Percentiles rank a stretch among this genome's conserved stretches.
Evolutionary conservation across 2,888 invertebrate genomes (phyloP).

Genomic region (Eupithecia subfuscata): DNA sequence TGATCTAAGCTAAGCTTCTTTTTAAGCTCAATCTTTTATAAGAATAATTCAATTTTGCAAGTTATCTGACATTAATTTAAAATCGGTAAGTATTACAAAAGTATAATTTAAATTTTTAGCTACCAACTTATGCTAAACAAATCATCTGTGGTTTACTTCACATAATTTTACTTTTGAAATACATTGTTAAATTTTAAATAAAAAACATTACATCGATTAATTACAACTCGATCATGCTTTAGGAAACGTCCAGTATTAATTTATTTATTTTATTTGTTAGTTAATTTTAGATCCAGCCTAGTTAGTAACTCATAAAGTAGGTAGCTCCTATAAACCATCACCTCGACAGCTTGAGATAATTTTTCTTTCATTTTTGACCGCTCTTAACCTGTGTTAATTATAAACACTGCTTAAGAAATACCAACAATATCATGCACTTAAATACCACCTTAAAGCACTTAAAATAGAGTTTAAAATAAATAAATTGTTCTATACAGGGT

Average conservation of each 20-base stretch:
- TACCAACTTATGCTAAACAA: no score
- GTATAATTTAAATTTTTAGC: no score
- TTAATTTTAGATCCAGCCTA: background rate
- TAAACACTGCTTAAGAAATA: conserved; percentile 15
- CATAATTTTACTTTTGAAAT: no score
- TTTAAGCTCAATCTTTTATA: no score
- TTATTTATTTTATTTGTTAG: background rate
- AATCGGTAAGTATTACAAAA: no score
- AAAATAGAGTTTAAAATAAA: background rate
- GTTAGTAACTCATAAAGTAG: conserved; percentile 10
- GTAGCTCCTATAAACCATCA: conserved; percentile 13
- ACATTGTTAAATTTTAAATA: no score
- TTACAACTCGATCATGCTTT: background rate
- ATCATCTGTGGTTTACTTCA: no score
- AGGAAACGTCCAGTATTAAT: background rate
- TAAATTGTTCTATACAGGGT: background rate
- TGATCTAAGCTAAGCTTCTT: no score
- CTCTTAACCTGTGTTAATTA: conserved; percentile 50
- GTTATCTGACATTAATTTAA: no score
- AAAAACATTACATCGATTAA: background rate
- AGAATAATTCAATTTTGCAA: no score
- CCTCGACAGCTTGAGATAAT: conserved; percentile 11
- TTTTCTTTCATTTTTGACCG: conserved; percentile 41
- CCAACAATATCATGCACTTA: background rate
- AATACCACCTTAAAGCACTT: background rate